Evolutionary conservation across 2,797 vertebrate genomes (phyloP).

Genomic region (Limnodromus scolopaceus): DNA sequence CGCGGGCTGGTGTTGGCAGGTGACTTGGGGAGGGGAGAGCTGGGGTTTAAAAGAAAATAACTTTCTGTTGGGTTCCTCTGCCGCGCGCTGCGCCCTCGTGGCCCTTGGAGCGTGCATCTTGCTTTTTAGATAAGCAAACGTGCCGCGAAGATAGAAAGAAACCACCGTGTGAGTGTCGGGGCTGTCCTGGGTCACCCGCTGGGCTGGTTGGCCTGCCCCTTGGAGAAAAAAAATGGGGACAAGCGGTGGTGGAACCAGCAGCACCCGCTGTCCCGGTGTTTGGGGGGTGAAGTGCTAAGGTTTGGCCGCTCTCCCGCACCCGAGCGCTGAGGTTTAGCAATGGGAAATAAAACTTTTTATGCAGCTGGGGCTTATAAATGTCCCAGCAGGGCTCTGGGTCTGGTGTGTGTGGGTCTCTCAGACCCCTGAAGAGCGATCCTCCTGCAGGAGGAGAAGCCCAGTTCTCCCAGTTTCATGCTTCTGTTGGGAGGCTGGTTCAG

Average conservation of each 20-base stretch:
- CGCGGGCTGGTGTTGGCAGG: neutral
- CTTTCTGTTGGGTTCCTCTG: neutral
- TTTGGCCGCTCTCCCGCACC: neutral
- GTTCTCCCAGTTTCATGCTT: neutral
- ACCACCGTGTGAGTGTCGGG: neutral
- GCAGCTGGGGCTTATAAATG: neutral
- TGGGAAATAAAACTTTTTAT: neutral
- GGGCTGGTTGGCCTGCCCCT: neutral
- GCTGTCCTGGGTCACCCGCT: neutral
- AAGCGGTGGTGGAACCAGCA: neutral
- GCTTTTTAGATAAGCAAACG: constrained; percentile 55
- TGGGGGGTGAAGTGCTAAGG: neutral
- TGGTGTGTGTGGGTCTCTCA: neutral
- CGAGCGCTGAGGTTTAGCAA: rapidly evolving
- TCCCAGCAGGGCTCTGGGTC: rapidly evolving
- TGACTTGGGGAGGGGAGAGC: neutral
- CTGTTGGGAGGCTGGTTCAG: neutral
- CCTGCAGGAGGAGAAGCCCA: neutral
- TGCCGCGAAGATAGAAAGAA: neutral
- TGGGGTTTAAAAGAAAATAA: neutral
- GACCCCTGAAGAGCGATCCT: neutral
- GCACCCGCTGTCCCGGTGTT: neutral
- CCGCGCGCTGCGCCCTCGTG: neutral
- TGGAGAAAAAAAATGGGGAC: neutral
- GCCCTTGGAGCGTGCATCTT: neutral